Evolutionary conservation across 2,888 invertebrate species (phyloP).

Genomic region (Heliconius ethilla): DNA sequence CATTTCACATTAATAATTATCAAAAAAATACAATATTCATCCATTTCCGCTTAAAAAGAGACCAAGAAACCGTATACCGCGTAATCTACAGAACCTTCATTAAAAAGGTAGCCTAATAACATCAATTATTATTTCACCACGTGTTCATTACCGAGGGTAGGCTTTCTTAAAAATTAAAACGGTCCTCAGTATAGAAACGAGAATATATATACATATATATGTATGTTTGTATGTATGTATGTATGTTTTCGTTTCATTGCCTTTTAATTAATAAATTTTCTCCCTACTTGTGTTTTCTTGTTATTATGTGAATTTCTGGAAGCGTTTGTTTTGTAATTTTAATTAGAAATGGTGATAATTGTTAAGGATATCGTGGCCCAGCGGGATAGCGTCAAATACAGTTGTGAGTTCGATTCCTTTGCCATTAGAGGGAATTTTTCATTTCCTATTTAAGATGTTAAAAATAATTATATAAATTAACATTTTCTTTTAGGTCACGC

Average conservation of each 20-base stretch:
- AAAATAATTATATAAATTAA: no score
- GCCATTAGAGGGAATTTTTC: no score
- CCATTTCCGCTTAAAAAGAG: neutral
- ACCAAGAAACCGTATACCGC: slow-evolving; percentile 6
- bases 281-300: neutral
- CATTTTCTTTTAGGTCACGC: no score
- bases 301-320: neutral
- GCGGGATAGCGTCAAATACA: neutral
- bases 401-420: no score
- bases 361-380: neutral
- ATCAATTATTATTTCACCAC: slow-evolving; percentile 40
- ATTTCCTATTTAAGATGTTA: no score
- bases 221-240: neutral
- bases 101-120: slow-evolving; percentile 39
- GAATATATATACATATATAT: neutral
- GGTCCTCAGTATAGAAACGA: neutral
- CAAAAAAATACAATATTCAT: neutral
- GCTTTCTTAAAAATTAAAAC: slow-evolving; percentile 29
- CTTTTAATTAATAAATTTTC: slow-evolving; percentile 13
- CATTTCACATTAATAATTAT: neutral
- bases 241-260: slow-evolving; percentile 6
- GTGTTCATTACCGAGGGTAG: slow-evolving; percentile 24
- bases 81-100: slow-evolving; percentile 29
- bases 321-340: neutral
- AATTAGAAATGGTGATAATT: neutral